Evolutionary conservation across 2,888 invertebrate genomes (phyloP), one percentile per base, ranked within the genome.

Genomic region (Frankliniella fusca): DNA sequence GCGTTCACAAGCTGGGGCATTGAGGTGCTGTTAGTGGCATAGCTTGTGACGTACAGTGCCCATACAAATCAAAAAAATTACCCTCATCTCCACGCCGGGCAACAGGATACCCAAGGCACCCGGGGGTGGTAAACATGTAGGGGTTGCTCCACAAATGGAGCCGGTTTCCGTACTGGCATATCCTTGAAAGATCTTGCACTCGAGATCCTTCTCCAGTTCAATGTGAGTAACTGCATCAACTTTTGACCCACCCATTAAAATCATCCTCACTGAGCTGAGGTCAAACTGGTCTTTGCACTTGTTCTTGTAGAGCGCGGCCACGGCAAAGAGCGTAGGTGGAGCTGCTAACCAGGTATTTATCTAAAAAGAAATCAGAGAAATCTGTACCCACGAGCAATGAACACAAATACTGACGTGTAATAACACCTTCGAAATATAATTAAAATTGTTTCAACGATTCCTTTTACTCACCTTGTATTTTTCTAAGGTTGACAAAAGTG

Each of bases 61-160:
- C 38, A 38, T 38, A 5, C 38, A 38, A 5, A 38, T 38, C 38
- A 38, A 38, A 38, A n/a, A 38, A 76, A 27, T 76, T 27, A 76
- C 70, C 70, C 70, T 76, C 27, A 76, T 9, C 70, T 76, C 70
- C 70, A 76, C 70, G 23, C 70, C 23, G 70, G 70, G 70, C 9
- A 76, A 23, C 11, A 76, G 23, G 23, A 27, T 23, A 27, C 70
- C 70, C 70, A 76, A 12, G 23, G 70, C 23, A 2, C 70, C 70
- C 10, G 23, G 27, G 11, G 70, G 70, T 9, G 70, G 0, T 11
- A 12, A 0, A 1, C 12, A 0, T 8, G 2, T 27, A 8, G 11
- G 8, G 10, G n/a, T 0, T 11, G 23, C 23, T 8, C 70, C 70
- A 12, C 27, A 76, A 23, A 76, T 27, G 23, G 27, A 27, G n/a